phyloP scores from a whole-genome alignment of 2,888 invertebrate species.

The Chrysomela aeneicollis region DNA sequence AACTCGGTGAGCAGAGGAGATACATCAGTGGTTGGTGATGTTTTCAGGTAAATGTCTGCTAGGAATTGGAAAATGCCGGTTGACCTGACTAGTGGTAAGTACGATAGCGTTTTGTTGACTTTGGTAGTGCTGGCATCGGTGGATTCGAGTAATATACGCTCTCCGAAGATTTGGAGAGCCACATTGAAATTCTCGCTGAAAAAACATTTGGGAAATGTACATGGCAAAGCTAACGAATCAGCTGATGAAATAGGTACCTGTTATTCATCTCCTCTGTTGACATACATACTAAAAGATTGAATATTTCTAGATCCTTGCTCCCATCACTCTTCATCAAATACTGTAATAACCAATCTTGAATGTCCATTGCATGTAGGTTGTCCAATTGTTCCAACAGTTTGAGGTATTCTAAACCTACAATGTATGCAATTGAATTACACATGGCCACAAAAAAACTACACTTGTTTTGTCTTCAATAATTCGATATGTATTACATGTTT shows the following conservation, averaged over 20 bases:
- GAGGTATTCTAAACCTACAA: slow-evolving; percentile 47
- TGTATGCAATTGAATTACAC: background rate
- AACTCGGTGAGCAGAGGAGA: slow-evolving; percentile 40
- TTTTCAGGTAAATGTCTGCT: slow-evolving; percentile 41
- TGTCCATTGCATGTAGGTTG: slow-evolving; percentile 24
- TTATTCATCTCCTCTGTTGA: slow-evolving; percentile 27
- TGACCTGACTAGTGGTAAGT: slow-evolving; percentile 40
- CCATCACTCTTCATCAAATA: slow-evolving; percentile 26
- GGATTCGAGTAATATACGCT: slow-evolving; percentile 1
- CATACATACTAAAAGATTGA: slow-evolving; percentile 40
- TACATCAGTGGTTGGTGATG: slow-evolving; percentile 37
- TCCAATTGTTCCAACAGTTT: slow-evolving; percentile 36
- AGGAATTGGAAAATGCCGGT: slow-evolving; percentile 45
- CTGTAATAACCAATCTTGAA: slow-evolving; percentile 30
- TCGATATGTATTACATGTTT: no score
- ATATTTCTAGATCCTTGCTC: slow-evolving; percentile 42
- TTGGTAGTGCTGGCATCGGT: slow-evolving; percentile 16
- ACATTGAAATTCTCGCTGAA: slow-evolving; percentile 22
- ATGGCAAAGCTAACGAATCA: no score
- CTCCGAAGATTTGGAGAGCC: slow-evolving; percentile 7
- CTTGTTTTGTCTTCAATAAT: no score
- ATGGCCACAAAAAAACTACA: no score
- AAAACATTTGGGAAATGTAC: background rate
- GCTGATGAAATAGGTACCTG: background rate
- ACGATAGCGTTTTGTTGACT: slow-evolving; percentile 43